Evolutionary conservation across 2,888 invertebrate species (phyloP), one percentile per base, ranked within the genome.

Genomic region (Reticulitermes lucifugus): DNA sequence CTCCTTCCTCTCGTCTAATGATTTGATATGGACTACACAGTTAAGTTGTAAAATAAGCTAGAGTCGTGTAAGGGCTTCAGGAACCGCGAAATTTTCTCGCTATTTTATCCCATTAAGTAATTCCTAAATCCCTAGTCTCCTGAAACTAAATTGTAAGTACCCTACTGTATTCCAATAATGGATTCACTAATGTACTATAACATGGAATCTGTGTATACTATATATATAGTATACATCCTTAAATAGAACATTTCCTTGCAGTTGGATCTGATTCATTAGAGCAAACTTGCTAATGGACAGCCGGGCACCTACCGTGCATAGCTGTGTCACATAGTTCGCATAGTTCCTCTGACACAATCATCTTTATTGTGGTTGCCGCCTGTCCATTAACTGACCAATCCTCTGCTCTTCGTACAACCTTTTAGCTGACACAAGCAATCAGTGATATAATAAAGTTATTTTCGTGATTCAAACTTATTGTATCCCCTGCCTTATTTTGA

Each of bases 241-340:
- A 21, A 60, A 60, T 25, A 65, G 65, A 12, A 65, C 14, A 25
- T 25, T 65, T 25, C 65, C 65, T 65, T 25, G n/a, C 65, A 65
- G 65, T 25, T n/a, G 14, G 73, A 10, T 46, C 43, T 77, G 77
- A 77, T 77, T 77, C 77, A 77, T 46, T 77, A n/a, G n/a, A 73
- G n/a, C 6, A 5, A 46, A 5, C 9, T 10, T n/a, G 41, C 4
- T 43, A 43, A 43, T 75, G 75, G 43, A 75, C 75, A 75, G 41
- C 35, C 5, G 6, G 7, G 65, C 25, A 25, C 25, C 65, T n/a
- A 46, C 7, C 46, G 77, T 22, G n/a, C 43, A 46, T 46, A 77
- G 77, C 51, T 51, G 14, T 77, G 46, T 77, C 77, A 75, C 75
- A 75, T 75, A 75, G 75, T 75, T 43, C 41, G 22, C 35, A 77